Base-by-base conservation (phyloP, 2,888 invertebrate genomes). In the Clitarchus hookeri region DNA sequence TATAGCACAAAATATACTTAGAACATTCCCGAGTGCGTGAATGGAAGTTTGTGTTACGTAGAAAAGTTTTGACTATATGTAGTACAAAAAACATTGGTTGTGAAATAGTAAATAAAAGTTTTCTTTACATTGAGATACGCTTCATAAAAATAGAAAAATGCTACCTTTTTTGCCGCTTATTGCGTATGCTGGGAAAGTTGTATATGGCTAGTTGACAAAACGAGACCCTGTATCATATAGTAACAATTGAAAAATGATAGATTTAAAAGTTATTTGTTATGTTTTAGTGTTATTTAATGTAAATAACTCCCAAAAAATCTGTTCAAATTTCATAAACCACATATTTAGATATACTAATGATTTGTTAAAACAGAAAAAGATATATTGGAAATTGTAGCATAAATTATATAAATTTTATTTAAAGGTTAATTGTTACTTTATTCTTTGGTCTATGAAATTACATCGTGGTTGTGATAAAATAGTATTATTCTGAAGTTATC, bases 391-490 rank as follows among this genome's bases (percentile, higher is more conserved):
- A 65, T n/a, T n/a, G 65, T 65, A 65, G 65, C 6, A 65, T 65
- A 65, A 65, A 65, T 65, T 65, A 23, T n/a, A 19, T 65, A 65
- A 11, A 65, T 65, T 65, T 65, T 65, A 23, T 65, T 65, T 65
- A 19, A 65, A 23, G 6, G 8, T 65, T n/a, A 65, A 6, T n/a
- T 23, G 65, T 65, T 65, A 19, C 65, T 65, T 23, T 65, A 65
- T 65, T 65, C 19, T 65, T 65, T 65, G 65, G 65, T 65, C n/a
- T 65, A 65, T 65, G n/a, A 65, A 65, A 0, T 19, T 65, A 65
- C 65, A 65, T 65, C n/a, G 65, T 65, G 65, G 65, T 65, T 65
- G 65, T 65, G 65, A 65, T 65, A 65, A 65, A 65, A 65, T 65
- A 65, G 65, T n/a, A 65, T 65, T 65, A 65, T 65, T 65, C 65